Percentiles rank a stretch among this genome's conserved stretches.
These are phyloP conservation scores for Bradypodion pumilum DNA, from an alignment of 2,797 vertebrate species.

Conservation along the genomic window DNA sequence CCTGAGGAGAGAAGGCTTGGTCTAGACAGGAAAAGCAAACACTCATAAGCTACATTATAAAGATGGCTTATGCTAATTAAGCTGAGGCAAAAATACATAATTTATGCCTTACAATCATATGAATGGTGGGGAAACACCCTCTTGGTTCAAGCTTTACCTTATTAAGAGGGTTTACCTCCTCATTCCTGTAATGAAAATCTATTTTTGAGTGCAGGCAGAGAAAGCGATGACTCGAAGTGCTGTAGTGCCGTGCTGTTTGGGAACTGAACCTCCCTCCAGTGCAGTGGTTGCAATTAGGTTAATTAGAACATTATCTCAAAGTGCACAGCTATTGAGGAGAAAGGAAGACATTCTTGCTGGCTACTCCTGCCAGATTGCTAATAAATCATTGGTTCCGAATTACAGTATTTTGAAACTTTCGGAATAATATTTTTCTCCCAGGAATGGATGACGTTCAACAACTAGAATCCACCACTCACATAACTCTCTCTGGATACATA, in stretches of 20 bases:
- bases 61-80: conserved; percentile 73
- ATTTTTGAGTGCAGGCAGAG: conserved; percentile 61
- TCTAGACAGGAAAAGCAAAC: conserved; percentile 68
- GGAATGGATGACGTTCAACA: conserved; percentile 43
- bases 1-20: conserved; percentile 54
- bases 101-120: conserved; percentile 68
- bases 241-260: conserved; percentile 70
- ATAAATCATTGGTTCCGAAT: conserved; percentile 42
- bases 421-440: conserved; percentile 54
- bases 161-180: conserved; percentile 71
- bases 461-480: conserved; percentile 30
- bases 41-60: conserved; percentile 66
- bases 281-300: conserved; percentile 73
- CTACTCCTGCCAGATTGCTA: conserved; percentile 50
- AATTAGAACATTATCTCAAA: conserved; percentile 77
- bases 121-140: conserved; percentile 66
- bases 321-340: conserved; percentile 67
- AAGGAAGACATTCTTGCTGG: conserved; percentile 53
- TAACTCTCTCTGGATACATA: background rate
- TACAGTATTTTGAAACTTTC: conserved; percentile 62
- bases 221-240: conserved; percentile 57
- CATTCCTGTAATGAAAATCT: conserved; percentile 70
- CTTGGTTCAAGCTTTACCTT: conserved; percentile 71
- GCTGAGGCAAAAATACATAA: conserved; percentile 67
- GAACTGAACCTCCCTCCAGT: conserved; percentile 64